A percentile compares a stretch with the other conserved stretches of the same genome.
Conservation (phyloP, 2,888 invertebrate genomes). For the Drosophila koepferae region DNA sequence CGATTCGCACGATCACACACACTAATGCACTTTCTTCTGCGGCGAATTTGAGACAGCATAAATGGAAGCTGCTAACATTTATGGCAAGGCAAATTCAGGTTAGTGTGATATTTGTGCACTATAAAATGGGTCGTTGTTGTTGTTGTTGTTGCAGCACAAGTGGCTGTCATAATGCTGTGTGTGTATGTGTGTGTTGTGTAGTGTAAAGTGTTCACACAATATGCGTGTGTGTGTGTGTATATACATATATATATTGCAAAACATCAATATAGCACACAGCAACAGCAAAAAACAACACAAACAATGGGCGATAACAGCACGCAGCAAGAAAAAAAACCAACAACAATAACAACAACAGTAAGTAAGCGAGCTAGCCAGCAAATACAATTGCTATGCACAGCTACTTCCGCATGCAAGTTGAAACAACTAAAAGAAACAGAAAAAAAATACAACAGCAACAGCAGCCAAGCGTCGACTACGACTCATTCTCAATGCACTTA, state of each 20-base stretch:
- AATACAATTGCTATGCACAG: conserved; percentile 55
- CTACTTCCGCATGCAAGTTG: conserved; percentile 76
- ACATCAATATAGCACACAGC: conserved; percentile 64
- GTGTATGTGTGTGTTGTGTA: conserved; percentile 15
- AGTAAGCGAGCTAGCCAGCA: conserved; percentile 35
- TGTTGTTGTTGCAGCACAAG: conserved; percentile 50
- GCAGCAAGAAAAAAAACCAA: conserved; percentile 49
- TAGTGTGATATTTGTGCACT: conserved; percentile 77
- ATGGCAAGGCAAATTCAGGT: conserved; percentile 67
- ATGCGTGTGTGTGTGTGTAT: conserved; percentile 28
- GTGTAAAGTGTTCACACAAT: conserved; percentile 48
- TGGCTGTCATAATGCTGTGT: conserved; percentile 43
- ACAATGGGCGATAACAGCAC: conserved; percentile 69
- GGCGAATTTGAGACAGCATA: conserved; percentile 61
- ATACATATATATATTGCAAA: conserved; percentile 54
- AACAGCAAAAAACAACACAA: conserved; percentile 46
- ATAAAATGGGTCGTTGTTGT: conserved; percentile 66
- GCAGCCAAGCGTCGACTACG: conserved; percentile 13
- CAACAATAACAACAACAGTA: conserved; percentile 38
- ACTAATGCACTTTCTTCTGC: conserved; percentile 47
- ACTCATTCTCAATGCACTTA: conserved; percentile 64
- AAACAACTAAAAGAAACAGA: conserved; percentile 63
- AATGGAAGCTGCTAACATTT: conserved; percentile 55
- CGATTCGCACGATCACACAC: conserved; percentile 65
- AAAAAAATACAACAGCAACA: conserved; percentile 21